Conservation (phyloP, 2,888 invertebrate genomes). For the Phyto melanocephala region DNA sequence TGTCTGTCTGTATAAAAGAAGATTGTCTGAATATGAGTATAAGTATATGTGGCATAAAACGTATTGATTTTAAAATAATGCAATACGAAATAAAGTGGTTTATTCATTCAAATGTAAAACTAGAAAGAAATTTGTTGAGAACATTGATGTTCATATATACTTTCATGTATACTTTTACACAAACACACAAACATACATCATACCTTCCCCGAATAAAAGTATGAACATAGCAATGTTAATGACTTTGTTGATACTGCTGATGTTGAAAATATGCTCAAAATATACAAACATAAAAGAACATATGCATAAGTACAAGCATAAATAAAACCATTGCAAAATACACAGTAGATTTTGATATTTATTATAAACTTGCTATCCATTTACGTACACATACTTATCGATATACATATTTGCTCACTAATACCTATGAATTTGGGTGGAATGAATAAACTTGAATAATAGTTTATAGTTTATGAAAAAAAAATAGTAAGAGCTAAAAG, state of each 20-base stretch:
- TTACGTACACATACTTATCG: background rate
- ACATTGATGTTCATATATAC: background rate
- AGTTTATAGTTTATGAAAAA: background rate
- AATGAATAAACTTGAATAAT: background rate
- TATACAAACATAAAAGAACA: background rate
- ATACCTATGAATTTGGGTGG: background rate
- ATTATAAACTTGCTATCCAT: background rate
- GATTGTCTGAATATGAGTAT: background rate
- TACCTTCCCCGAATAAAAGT: background rate
- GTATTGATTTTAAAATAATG: constrained; percentile 55
- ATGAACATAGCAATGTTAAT: constrained; percentile 1
- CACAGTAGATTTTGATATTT: background rate
- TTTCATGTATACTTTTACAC: background rate
- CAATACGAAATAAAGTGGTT: constrained; percentile 59
- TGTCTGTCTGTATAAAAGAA: background rate
- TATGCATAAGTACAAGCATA: background rate
- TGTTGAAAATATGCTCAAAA: constrained; percentile 36
- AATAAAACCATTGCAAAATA: constrained; percentile 8
- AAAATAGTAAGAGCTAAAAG: background rate
- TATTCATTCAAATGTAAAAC: constrained; percentile 62
- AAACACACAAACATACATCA: background rate
- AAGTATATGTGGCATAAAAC: constrained; percentile 35
- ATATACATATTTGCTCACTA: background rate
- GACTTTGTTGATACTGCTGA: background rate
- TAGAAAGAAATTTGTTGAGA: constrained; percentile 16